Conservation (phyloP, 1,140 invertebrate species). For the Lepidostoma basale region DNA sequence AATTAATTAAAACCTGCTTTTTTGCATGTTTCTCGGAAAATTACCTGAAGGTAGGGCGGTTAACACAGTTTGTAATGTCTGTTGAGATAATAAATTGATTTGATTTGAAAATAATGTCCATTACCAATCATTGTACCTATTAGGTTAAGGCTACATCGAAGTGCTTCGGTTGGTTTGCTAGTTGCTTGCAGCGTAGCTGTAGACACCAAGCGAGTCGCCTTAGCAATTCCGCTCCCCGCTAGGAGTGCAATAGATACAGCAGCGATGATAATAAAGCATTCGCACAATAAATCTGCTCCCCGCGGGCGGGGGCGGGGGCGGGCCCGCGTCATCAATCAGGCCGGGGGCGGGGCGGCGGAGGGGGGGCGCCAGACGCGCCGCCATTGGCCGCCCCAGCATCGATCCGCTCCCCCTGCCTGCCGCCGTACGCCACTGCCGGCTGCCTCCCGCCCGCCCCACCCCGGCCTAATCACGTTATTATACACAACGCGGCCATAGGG, state of each 20-base stretch:
- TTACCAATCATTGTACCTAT: no score
- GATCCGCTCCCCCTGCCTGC: constrained; percentile 48
- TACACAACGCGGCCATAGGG: constrained; percentile 47
- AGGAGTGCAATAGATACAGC: background rate
- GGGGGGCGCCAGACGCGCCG: constrained; percentile 46
- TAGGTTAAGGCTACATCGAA: no score
- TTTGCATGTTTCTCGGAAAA: no score
- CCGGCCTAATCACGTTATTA: constrained; percentile 40
- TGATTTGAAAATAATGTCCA: no score
- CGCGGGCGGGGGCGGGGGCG: background rate
- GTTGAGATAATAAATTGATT: no score
- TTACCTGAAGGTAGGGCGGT: no score
- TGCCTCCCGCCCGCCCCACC: constrained; percentile 50
- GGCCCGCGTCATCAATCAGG: constrained; percentile 37
- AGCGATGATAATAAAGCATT: constrained; percentile 30
- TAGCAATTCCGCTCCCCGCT: background rate
- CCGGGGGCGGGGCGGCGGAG: constrained; percentile 43
- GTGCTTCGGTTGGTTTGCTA: no score
- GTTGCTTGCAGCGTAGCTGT: no score
- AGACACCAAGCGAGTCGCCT: no score
- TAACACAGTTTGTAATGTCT: no score
- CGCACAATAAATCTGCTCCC: constrained; percentile 20
- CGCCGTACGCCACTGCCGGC: constrained; percentile 51
- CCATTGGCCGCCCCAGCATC: constrained; percentile 44
- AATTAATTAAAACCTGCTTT: no score